phyloP scores from a whole-genome alignment of 2,888 invertebrate species.

The Scrobipalpa costella region DNA sequence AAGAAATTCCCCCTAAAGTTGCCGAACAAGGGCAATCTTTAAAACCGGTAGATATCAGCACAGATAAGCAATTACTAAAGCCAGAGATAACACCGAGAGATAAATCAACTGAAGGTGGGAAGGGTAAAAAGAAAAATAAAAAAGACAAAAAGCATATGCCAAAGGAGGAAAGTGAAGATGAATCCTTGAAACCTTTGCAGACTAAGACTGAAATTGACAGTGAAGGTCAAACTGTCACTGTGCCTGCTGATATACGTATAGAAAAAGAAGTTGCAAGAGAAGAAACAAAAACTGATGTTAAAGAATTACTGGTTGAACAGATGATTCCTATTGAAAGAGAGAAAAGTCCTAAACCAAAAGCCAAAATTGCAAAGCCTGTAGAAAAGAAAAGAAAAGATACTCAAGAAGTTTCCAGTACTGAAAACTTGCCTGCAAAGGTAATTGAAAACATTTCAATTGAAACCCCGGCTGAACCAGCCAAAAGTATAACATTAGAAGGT shows the following conservation, averaged over 20 bases:
- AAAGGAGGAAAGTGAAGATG: conserved; percentile 28
- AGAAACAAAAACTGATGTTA: background rate
- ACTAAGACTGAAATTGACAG: conserved; percentile 29
- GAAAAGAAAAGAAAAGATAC: conserved; percentile 59
- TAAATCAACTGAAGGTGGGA: conserved; percentile 28
- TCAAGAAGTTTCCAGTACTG: conserved; percentile 22
- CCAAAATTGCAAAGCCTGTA: conserved; percentile 65
- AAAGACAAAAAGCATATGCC: conserved; percentile 44
- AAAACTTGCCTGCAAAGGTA: conserved; percentile 2
- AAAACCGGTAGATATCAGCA: background rate
- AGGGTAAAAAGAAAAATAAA: conserved; percentile 46
- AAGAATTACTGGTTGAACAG: background rate
- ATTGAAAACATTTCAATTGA: background rate
- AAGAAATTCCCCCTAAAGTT: background rate
- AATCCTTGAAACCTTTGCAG: conserved; percentile 14
- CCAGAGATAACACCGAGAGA: conserved; percentile 10
- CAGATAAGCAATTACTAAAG: background rate
- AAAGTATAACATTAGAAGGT: background rate
- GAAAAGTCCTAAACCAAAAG: conserved; percentile 50
- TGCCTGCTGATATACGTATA: background rate
- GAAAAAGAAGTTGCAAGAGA: background rate
- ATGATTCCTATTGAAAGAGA: conserved; percentile 31
- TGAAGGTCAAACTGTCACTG: conserved; percentile 19
- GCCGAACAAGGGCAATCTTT: background rate
- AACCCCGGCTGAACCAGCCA: conserved; percentile 11